Base-by-base conservation (phyloP, 2,113 vertebrate genomes). In the Carassius auratus region DNA sequence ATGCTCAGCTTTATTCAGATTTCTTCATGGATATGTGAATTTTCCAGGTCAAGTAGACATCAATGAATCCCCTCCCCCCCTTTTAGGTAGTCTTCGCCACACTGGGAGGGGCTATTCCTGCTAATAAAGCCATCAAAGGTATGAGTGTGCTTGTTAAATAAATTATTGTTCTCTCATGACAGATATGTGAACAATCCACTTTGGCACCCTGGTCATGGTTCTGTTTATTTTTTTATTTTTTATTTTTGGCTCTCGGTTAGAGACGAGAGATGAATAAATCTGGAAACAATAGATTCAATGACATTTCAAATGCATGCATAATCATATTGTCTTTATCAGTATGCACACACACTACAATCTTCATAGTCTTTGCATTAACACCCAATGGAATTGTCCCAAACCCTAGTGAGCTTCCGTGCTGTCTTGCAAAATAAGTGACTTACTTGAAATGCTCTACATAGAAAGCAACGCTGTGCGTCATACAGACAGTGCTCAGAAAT, bases 261-360 rank as follows among this genome's bases (percentile, higher is more conserved):
- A 50, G 62, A 83, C 33, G 23, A 36, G 57, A 75, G 19, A 57
- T 76, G 85, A 83, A 86, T 36, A 50, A 50, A 90, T 91, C 87
- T 87, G 91, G 89, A 88, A 92, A 87, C 92, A 93, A 87, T 92
- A 92, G 93, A 91, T 90, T 82, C 90, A 90, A 90, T 92, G 92
- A 92, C 92, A 71, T 68, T 74, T 76, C 59, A 66, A 50, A 77
- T 75, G 45, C 71, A 68, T 81, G 36, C 79, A 76, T 73, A 68
- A 45, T 45, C 81, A n/a, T 73, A 83, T 78, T 78, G 76, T 78
- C 30, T 78, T 78, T 78, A 78, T 78, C 76, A 59, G 50, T 57
- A 57, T 59, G 52, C 50, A 57, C 79, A 26, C 79, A 76, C 42
- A 76, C 59, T 38, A n/a, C 59, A 42, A 71, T 69, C 45, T 55